Evolutionary conservation across 2,888 invertebrate genomes (phyloP), one percentile per base, ranked within the genome.

Genomic region (Hedya salicella): DNA sequence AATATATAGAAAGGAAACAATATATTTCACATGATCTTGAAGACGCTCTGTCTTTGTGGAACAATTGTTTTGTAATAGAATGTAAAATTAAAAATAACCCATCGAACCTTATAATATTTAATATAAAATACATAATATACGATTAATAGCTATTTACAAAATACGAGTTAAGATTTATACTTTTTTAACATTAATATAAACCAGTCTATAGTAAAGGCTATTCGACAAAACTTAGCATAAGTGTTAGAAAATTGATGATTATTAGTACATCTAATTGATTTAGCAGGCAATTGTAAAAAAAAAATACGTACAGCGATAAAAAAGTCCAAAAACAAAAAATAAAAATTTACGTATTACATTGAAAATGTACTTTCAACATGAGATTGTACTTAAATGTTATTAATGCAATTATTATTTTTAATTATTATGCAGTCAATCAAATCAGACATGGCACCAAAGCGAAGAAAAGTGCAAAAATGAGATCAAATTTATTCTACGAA

Each of bases 181-280:
- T 87, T 87, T 87, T 83, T 88, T 88, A 88, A 87, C 83, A 85
- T 88, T 90, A 89, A 87, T 88, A 88, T 88, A 89, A 87, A 86
- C 91, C 92, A 92, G 92, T 92, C 92, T 91, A 92, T 92, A 89
- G 86, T 89, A 91, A 91, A 92, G 92, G 92, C 92, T 92, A 91
- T 90, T 83, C 81, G 87, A 89, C 88, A 88, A 88, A 85, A 91
- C 91, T 91, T 91, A 91, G 83, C 82, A 76, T 89, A 85, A 80
- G 79, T 88, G 89, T 91, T 90, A 91, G 87, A 91, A 89, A 86
- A 81, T 83, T 82, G 77, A 82, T 82, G 77, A 78, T 81, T 81
- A 80, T 73, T 76, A 70, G 75, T 80, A 79, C 77, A 71, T 78
- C 78, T 83, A 81, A 79, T 75, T 78, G 77, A 85, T 78, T 74